Conservation (phyloP, 2,888 invertebrate genomes). For the Cataglyphis altisquamis region DNA sequence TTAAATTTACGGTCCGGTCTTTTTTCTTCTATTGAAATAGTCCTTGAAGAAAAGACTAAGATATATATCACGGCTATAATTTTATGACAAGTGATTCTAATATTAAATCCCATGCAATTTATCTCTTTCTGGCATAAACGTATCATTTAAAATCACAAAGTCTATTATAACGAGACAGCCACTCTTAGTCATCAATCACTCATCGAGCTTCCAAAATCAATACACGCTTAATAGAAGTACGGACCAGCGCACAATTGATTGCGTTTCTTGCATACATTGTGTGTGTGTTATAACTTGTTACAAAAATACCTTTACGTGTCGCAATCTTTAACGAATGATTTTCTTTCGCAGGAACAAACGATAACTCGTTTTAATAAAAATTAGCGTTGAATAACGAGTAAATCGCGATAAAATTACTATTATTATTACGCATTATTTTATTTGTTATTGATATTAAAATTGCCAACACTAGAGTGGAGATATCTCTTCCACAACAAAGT, state of each 20-base stretch:
- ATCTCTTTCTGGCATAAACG: not conserved
- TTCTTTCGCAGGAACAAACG: conserved; percentile 7
- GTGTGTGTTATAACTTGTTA: conserved; percentile 9
- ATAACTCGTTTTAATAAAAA: not conserved
- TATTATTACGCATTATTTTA: conserved; percentile 8
- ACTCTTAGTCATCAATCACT: conserved; percentile 18
- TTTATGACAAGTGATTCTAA: not conserved
- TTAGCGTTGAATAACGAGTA: not conserved
- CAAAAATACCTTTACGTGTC: conserved; percentile 14
- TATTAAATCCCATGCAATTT: not conserved
- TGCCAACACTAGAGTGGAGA: not conserved
- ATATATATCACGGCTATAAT: conserved; percentile 2
- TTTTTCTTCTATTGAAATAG: not conserved
- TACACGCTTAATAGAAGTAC: conserved; percentile 1
- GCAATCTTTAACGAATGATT: not conserved
- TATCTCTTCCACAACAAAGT: not conserved
- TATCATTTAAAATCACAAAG: conserved; percentile 5
- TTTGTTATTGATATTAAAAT: not conserved
- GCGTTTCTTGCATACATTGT: not conserved
- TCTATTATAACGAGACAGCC: not conserved
- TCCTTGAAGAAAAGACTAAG: not conserved
- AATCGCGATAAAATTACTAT: not conserved
- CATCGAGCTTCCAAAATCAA: conserved; percentile 13
- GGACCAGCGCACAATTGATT: not conserved
- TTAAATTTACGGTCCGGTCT: not conserved